Conservation (phyloP, 2,113 vertebrate genomes). For the Neolamprologus kungweensis region DNA sequence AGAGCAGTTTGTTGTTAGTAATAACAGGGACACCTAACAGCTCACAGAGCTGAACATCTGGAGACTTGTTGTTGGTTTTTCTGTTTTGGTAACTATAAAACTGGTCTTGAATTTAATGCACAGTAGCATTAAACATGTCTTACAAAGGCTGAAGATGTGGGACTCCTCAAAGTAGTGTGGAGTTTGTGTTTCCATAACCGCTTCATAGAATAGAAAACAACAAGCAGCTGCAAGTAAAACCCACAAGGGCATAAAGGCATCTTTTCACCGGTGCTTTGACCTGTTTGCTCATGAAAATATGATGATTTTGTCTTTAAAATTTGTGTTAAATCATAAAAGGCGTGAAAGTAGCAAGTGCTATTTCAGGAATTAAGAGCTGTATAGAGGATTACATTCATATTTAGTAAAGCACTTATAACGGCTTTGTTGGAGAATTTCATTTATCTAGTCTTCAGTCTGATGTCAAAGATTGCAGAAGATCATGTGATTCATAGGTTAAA, state of each 20-base stretch:
- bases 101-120: neutral
- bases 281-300: neutral
- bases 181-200: neutral
- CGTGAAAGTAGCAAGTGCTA: neutral
- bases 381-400: neutral
- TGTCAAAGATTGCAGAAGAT: neutral
- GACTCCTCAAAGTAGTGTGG: neutral
- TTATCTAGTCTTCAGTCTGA: neutral
- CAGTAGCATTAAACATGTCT: neutral
- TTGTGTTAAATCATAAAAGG: neutral
- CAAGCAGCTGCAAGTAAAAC: neutral
- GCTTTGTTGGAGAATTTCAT: neutral
- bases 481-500: neutral
- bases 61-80: neutral
- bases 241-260: neutral
- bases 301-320: neutral
- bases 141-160: neutral
- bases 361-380: neutral
- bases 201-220: neutral
- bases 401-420: neutral
- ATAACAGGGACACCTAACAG: neutral
- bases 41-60: neutral
- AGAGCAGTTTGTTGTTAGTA: no score
- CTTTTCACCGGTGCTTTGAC: fast-evolving
- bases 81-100: neutral